Base-by-base conservation (phyloP, 2,888 invertebrate species). In the Amblyteles armatorius region DNA sequence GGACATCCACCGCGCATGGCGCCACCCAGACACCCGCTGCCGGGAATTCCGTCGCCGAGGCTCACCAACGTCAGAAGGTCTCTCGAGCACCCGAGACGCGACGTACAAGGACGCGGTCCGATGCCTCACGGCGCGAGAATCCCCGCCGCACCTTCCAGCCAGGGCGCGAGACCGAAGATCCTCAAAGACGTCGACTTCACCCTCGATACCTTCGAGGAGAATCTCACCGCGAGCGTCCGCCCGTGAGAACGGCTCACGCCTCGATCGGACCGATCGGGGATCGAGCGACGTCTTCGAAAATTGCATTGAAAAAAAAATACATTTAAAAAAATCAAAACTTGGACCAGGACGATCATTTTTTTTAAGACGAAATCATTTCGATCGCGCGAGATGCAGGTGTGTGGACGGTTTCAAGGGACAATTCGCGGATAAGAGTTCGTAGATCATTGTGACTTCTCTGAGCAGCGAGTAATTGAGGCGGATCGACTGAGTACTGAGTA, bases 161-260 rank as follows among this genome's bases (percentile, higher is more conserved):
- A 2, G 16, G n/a, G 36, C 16, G 60, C 40, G 16, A 11, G 11
- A 1, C n/a, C 60, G 22, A 79, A 22, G 69, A 79, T 82, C 36
- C 13, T 69, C 36, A 91, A 89, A 7, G 92, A 92, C 6, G 89
- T 89, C 69, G 92, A 92, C 67, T 92, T 92, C 40, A 92, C 92
- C 0, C 86, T 88, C 2, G 92, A 92, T 40, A 92, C 91, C 0
- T 92, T 91, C 79, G 92, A 92, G 13, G 92, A 92, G 69, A 92
- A 92, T 60, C 83, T 92, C 4, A 78, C 40, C 40, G 40, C 92
- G 0, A 86, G 81, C 9, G 78, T 71, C 0, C 13, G 72, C 33
- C 79, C 79, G 57, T 85, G 72, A 82, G 74, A 73, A 33, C 44
- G 50, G 52, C 22, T 57, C 6, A 33, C 36, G n/a, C 73, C 76